Evolutionary conservation across 2,797 vertebrate species (phyloP), one percentile per base, ranked within the genome.

Genomic region (Falco concolor): DNA sequence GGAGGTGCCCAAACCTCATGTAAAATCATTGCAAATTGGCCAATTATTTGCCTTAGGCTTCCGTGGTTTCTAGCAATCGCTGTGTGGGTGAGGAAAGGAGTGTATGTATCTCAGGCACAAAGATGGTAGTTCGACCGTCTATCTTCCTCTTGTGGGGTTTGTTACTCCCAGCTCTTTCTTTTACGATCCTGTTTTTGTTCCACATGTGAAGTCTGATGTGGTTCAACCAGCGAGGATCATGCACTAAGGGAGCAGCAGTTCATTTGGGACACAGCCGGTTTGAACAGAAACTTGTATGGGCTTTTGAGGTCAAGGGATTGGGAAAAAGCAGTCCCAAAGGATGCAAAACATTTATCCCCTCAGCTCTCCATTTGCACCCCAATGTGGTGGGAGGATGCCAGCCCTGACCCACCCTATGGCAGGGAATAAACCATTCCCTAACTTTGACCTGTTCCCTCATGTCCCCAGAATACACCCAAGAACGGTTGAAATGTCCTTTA

Each of bases 81-180:
- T 21, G 14, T 0, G 4, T 3, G 13, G 20, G 42, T 14, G 70
- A 44, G 54, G 78, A 36, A 72, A 84, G 23, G 16, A 64, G 13
- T 3, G 8, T 25, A 6, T 0, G 0, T 27, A 14, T 22, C 67
- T 25, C 23, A 36, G 60, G 36, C 5, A 2, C 68, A 38, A 64
- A 57, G 45, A 15, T 38, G 36, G 69, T 54, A 36, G 45, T 72
- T 59, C 0, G 1, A 4, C 18, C 27, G 3, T 8, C 4, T 30
- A 10, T 59, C 53, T 45, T 34, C 12, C 11, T 45, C 36, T 81
- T 22, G 12, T 12, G 36, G n/a, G 22, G 17, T 54, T 61, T 34
- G 38, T 10, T 64, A 32, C 16, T 50, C 23, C 34, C 36, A 75
- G 50, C 28, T 72, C 50, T 34, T 70, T 80, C n/a, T 7, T 86